Base-by-base conservation (phyloP, 2,113 vertebrate genomes). In the Aphyosemion australe region DNA sequence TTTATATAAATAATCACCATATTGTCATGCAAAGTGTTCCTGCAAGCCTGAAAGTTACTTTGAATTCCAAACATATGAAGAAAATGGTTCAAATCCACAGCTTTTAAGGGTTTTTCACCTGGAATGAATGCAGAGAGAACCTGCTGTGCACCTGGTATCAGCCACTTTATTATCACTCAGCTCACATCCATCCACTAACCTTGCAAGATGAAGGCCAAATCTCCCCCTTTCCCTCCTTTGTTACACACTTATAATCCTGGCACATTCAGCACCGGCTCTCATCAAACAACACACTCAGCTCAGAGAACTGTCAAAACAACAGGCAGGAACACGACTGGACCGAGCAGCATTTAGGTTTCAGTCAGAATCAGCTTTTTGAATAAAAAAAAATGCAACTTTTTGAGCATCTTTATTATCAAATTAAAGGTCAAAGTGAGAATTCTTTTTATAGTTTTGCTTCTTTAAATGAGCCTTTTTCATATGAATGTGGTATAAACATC, bases 281-380 rank as follows among this genome's bases (percentile, higher is more conserved):
- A 26, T 76, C 34, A 62, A 72, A 53, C 34, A 51, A 45, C 34
- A 51, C 56, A 45, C 41, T 68, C 16, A 51, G 59, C 53, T 74
- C 58, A 16, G 45, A 72, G 69, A 56, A 42, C 54, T 75, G 50
- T 50, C 74, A 76, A 34, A 55, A 55, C 57, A 76, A 50, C 83
- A 61, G 67, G 85, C 41, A 58, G 75, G 51, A 61, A 72, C 83
- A 72, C 34, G 85, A 77, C 55, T 60, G 43, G 19, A 65, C 48
- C 49, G 41, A 32, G 50, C 7, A 62, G 55, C 26, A 49, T 49
- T 15, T 11, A 47, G 19, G 64, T 60, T 50, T 68, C 3, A 37
- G 1, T 37, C 34, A 37, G 34, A 18, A 12, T 47, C 39, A 57
- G 42, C 12, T 5, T 74, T 42, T 12, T 42, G 32, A 48, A 47